These are phyloP conservation scores for Poeciliopsis paucimaculata DNA, from an alignment of 2,797 vertebrate genomes.

Conservation along the genomic window DNA sequence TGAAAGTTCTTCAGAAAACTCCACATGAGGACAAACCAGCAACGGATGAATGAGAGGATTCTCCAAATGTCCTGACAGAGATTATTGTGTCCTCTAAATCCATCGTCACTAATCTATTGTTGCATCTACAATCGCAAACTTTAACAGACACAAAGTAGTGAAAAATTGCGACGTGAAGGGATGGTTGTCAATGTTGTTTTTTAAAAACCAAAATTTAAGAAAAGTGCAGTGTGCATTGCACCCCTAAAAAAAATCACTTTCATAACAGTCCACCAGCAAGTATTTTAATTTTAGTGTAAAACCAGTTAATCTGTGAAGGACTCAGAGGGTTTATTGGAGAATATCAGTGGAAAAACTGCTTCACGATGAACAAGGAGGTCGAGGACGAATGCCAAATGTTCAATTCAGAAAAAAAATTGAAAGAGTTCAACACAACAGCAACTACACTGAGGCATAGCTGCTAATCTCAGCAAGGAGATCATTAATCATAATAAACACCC, in stretches of 20 bases:
- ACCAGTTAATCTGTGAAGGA: too few relatives aligned
- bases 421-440: not conserved
- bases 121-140: not conserved
- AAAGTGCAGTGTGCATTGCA: not conserved
- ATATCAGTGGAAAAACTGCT: not conserved
- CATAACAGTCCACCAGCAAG: too few relatives aligned
- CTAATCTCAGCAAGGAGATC: not conserved
- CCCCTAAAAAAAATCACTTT: not conserved
- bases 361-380: not conserved
- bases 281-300: too few relatives aligned
- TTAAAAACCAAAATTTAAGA: not conserved
- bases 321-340: too few relatives aligned
- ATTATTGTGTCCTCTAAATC: constrained; percentile 18
- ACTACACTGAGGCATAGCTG: not conserved
- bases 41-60: constrained; percentile 30
- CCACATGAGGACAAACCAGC: not conserved
- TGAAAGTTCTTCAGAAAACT: constrained; percentile 21
- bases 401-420: not conserved
- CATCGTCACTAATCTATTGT: constrained; percentile 29
- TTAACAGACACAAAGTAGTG: not conserved
- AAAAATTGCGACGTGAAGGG: not conserved
- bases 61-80: constrained; percentile 40
- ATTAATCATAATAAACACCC: not conserved
- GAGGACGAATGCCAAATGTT: not conserved
- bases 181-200: not conserved